Evolutionary conservation across 2,113 vertebrate genomes (phyloP), one percentile per base, ranked within the genome.

Genomic region (Austrofundulus limnaeus): DNA sequence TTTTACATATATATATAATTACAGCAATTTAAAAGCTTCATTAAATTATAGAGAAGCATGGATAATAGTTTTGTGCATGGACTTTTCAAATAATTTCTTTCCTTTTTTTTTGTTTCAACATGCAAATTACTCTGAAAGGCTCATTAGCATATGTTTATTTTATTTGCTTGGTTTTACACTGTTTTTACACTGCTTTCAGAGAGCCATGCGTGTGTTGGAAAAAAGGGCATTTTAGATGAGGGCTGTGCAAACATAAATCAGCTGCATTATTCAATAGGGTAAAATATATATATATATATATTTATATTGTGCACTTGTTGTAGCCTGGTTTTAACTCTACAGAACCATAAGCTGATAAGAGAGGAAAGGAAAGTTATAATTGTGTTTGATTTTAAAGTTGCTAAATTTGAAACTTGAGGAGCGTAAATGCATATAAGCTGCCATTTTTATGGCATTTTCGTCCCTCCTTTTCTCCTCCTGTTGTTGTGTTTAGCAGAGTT

Each of bases 171-270:
- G 13, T 61, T 77, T 77, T 63, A 43, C 73, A 62, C 58, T 58
- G 64, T 46, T 46, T 60, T 70, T n/a, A n/a, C 78, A 64, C 65
- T 31, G 55, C n/a, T 53, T 74, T 64, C 57, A 78, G 57, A 39
- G 20, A 54, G 77, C 66, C 64, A 23, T 20, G 38, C 64, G 60
- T 52, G 63, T 21, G 62, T 54, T 51, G 48, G 63, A 74, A 81
- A 83, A 90, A 86, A 82, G 79, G 50, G 82, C 78, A 84, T 85
- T 88, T 88, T 85, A 83, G 73, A 87, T 87, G 78, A 87, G 84
- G 31, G 75, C 70, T 65, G 62, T 67, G 75, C 75, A 75, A 77
- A 83, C 69, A 78, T 58, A 47, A 71, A 67, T 69, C 70, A 75
- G 66, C 12, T 83, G 76, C 75, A 87, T 86, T 83, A 86, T 85